A percentile compares a stretch with the other conserved stretches of the same genome.
Evolutionary conservation across 2,797 vertebrate species (phyloP).

Genomic region (Thaleichthys pacificus): DNA sequence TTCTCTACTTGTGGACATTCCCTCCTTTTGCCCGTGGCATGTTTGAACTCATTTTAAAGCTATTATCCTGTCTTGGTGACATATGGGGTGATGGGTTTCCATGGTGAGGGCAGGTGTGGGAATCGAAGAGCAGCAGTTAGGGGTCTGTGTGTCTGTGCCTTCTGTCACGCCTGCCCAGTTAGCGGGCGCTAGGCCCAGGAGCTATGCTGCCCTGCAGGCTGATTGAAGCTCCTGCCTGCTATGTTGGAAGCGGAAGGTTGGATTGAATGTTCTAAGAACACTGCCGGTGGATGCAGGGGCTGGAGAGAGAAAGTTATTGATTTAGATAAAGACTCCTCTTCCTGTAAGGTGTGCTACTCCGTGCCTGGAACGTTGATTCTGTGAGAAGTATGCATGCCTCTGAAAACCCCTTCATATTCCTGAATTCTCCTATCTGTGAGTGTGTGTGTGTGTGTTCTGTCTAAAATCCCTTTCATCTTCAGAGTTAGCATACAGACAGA

Average conservation of each 20-base stretch:
- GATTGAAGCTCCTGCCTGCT: constrained; percentile 36
- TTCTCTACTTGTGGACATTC: too few relatives aligned
- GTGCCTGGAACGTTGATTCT: background rate
- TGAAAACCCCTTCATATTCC: background rate
- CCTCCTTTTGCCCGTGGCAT: too few relatives aligned
- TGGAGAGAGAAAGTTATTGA: constrained; percentile 45
- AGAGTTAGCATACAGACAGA: constrained; percentile 16
- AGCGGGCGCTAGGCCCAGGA: constrained; percentile 11
- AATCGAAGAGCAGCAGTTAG: constrained; percentile 43
- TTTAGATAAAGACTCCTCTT: constrained; percentile 37
- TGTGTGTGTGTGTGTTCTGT: background rate
- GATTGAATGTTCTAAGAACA: constrained; percentile 41
- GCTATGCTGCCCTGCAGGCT: constrained; percentile 3
- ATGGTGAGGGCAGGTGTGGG: constrained; percentile 38
- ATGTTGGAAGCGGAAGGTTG: constrained; percentile 25
- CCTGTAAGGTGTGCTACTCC: constrained; percentile 20
- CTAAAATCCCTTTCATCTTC: constrained; percentile 42
- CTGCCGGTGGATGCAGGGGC: constrained; percentile 31
- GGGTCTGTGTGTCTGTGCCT: constrained; percentile 28
- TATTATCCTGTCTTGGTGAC: constrained; percentile 14
- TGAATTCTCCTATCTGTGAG: background rate
- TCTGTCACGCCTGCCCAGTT: constrained; percentile 35
- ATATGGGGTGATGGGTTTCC: constrained; percentile 18
- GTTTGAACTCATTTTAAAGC: too few relatives aligned
- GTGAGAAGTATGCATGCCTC: background rate